Evolutionary conservation across 2,113 vertebrate species (phyloP).

Genomic region (Poecile atricapillus): DNA sequence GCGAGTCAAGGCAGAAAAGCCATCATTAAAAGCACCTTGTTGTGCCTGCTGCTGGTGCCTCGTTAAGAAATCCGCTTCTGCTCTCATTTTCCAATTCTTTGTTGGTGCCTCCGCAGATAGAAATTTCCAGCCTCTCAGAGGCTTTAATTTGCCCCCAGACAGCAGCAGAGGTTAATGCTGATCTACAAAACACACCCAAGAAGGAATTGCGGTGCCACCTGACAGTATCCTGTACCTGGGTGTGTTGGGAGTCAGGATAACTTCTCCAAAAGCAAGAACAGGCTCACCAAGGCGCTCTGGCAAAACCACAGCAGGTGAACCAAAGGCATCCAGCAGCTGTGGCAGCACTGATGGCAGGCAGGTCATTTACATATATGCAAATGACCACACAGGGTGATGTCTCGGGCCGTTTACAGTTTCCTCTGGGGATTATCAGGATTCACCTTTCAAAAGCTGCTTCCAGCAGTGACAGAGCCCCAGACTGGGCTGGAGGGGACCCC

Average conservation of each 20-base stretch:
- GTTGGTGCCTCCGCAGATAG: not conserved
- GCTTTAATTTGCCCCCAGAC: not conserved
- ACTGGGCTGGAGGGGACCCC: fast-evolving
- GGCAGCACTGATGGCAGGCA: fast-evolving
- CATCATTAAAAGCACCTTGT: not conserved
- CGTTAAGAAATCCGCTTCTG: not conserved
- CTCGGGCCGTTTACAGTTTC: fast-evolving
- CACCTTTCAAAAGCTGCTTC: not conserved
- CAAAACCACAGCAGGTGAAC: not conserved
- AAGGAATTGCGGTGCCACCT: not conserved
- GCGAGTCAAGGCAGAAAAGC: not conserved
- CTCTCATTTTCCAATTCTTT: not conserved
- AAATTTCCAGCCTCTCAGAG: not conserved
- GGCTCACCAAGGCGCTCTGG: not conserved
- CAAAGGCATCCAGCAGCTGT: not conserved
- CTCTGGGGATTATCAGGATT: fast-evolving
- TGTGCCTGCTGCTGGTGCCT: not conserved
- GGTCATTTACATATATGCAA: too few relatives aligned
- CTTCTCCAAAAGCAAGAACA: not conserved
- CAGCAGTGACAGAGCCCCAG: not conserved
- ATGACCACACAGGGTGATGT: fast-evolving
- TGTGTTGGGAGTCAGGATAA: fast-evolving
- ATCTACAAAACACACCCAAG: not conserved
- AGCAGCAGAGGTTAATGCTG: not conserved
- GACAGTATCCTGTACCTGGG: fast-evolving